These are phyloP conservation scores for Stenurella melanura DNA, from an alignment of 2,888 invertebrate species.

Conservation along the genomic window DNA sequence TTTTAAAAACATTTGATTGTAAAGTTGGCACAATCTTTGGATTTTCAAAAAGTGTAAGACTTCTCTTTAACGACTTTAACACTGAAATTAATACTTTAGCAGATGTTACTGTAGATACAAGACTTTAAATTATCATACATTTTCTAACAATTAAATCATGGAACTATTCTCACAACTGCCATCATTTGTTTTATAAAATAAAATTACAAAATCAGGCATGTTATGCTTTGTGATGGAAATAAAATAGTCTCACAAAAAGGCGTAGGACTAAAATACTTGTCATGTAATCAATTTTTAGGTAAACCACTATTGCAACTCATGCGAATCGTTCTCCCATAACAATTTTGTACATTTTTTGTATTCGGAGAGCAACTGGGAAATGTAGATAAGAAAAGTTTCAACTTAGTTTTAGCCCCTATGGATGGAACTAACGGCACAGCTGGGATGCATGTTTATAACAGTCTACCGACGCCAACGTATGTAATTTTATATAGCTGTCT, in stretches of 20 bases:
- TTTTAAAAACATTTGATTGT: too few relatives aligned
- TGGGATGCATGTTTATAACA: constrained; percentile 16
- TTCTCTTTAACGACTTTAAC: too few relatives aligned
- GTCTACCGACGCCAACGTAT: background rate
- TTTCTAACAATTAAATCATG: background rate
- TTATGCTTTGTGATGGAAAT: background rate
- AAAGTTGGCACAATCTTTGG: too few relatives aligned
- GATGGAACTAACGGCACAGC: constrained; percentile 28
- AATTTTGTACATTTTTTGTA: constrained; percentile 24
- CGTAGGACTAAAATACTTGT: background rate
- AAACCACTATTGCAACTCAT: background rate
- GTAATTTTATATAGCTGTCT: constrained; percentile 8
- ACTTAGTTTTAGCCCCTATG: constrained; percentile 22
- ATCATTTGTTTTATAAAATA: background rate
- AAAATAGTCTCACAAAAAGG: background rate
- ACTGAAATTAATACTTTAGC: too few relatives aligned
- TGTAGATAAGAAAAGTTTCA: constrained; percentile 33
- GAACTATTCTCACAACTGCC: background rate
- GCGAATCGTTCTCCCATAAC: constrained; percentile 30
- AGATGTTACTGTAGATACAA: too few relatives aligned
- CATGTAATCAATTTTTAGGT: constrained; percentile 18
- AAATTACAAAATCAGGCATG: background rate
- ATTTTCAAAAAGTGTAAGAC: too few relatives aligned
- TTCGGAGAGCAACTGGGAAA: constrained; percentile 24
- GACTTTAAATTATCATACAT: too few relatives aligned